phyloP scores from a whole-genome alignment of 1,140 invertebrate genomes.

The Adoxophyes honmai region DNA sequence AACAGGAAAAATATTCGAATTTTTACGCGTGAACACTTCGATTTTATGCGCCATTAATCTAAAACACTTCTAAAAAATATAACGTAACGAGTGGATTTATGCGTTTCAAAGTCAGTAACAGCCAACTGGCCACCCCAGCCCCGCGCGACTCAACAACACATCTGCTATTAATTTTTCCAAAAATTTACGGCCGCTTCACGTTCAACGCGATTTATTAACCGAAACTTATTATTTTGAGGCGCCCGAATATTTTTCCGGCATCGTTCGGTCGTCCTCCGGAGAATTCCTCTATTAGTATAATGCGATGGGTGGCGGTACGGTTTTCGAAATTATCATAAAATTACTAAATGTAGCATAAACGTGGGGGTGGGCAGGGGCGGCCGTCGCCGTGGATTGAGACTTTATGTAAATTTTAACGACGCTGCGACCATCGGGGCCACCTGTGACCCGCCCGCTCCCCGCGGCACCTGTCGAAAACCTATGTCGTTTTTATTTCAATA shows the following conservation, averaged over 20 bases:
- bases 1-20: conserved; percentile 41
- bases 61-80: conserved; percentile 54
- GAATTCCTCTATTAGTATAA: conserved; percentile 75
- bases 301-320: conserved; percentile 72
- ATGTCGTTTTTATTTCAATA: conserved; percentile 76
- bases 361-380: conserved; percentile 64
- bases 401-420: conserved; percentile 77
- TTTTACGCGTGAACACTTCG: conserved; percentile 47
- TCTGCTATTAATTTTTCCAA: conserved; percentile 71
- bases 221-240: conserved; percentile 67
- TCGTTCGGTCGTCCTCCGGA: conserved; percentile 42
- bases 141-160: conserved; percentile 63
- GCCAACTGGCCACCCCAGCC: conserved; percentile 41
- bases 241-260: conserved; percentile 55
- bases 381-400: conserved; percentile 71
- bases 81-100: conserved; percentile 66
- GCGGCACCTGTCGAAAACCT: conserved; percentile 72
- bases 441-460: conserved; percentile 54
- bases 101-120: conserved; percentile 55
- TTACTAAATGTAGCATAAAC: conserved; percentile 77
- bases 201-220: conserved; percentile 66
- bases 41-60: conserved; percentile 70
- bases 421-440: conserved; percentile 73
- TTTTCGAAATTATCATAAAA: conserved; percentile 77
- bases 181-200: conserved; percentile 62